Conservation (phyloP, 2,888 invertebrate species). For the Quadriops clusia region DNA sequence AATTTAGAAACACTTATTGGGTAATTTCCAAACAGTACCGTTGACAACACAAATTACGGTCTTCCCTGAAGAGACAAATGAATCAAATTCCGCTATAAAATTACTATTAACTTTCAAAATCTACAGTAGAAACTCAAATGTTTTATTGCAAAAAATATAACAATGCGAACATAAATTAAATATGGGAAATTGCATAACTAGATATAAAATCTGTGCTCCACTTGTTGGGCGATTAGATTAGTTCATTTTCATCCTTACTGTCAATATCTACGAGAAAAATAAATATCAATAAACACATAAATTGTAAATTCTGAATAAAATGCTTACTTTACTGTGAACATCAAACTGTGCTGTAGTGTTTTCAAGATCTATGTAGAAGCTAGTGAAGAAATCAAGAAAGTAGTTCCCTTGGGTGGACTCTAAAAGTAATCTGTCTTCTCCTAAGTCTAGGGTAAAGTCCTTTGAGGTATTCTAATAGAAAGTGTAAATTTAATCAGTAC, state of each 20-base stretch:
- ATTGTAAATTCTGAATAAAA: neutral
- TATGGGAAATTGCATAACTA: too few species aligned
- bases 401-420: constrained; percentile 49
- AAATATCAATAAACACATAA: constrained; percentile 5
- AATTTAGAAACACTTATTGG: too few species aligned
- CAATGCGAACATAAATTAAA: too few species aligned
- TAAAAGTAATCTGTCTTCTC: constrained; percentile 63
- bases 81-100: too few species aligned
- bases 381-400: constrained; percentile 57
- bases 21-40: too few species aligned
- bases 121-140: too few species aligned
- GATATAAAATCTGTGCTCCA: too few species aligned
- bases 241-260: constrained; percentile 10
- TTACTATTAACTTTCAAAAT: too few species aligned
- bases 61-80: too few species aligned
- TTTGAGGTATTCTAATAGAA: constrained; percentile 44
- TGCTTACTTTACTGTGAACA: constrained; percentile 39
- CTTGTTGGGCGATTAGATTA: too few species aligned
- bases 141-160: too few species aligned
- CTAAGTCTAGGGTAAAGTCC: constrained; percentile 55
- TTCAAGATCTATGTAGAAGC: constrained; percentile 51
- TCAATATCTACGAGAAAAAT: constrained; percentile 12
- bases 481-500: constrained; percentile 5
- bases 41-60: too few species aligned
- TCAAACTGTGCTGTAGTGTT: constrained; percentile 41